Evolutionary conservation across 1,140 invertebrate species (phyloP), one percentile per base, ranked within the genome.

Genomic region (Bombus soroeensis): DNA sequence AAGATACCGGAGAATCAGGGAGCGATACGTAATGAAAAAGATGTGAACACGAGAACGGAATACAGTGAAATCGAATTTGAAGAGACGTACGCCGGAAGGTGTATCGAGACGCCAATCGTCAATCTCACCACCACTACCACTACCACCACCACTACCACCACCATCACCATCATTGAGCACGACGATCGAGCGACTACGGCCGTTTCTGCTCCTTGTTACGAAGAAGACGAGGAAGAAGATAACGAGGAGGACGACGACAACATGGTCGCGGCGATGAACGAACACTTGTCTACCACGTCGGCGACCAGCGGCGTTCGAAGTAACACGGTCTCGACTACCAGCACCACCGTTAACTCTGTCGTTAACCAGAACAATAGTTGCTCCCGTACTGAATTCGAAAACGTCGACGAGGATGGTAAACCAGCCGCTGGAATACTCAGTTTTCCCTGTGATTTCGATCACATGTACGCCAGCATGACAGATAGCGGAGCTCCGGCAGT

Each of bases 401-500:
- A 80, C 70, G 71, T 88, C 10, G 91, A 92, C n/a, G 90, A 89
- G 10, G 91, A 92, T 64, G 90, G 86, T 53, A 94, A 94, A 85
- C 68, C 89, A 2, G 87, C 88, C 68, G 92, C 91, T 37, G 94
- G 94, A 43, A 94, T 95, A 70, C 91, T 94, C 47, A 94, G 92
- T 84, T 95, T 95, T 66, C 94, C 95, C 9, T 95, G 94, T 91
- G 95, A 96, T 87, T 95, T 96, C 77, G 96, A 96, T 93, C 96
- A 96, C 91, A 96, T 96, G 93, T 96, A 96, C 89, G 95, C 95
- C 32, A 96, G 95, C 88, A 95, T 95, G 94, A 95, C 94, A 74
- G 92, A 92, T 71, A 87, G 90, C 12, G 89, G 89, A 47, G 81
- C 84, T 41, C 83, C 87, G 53, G 83, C 85, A 1, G 87, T 77